These are phyloP conservation scores for Dasyurus viverrinus DNA, from an alignment of 2,113 vertebrate species.

Conservation along the genomic window DNA sequence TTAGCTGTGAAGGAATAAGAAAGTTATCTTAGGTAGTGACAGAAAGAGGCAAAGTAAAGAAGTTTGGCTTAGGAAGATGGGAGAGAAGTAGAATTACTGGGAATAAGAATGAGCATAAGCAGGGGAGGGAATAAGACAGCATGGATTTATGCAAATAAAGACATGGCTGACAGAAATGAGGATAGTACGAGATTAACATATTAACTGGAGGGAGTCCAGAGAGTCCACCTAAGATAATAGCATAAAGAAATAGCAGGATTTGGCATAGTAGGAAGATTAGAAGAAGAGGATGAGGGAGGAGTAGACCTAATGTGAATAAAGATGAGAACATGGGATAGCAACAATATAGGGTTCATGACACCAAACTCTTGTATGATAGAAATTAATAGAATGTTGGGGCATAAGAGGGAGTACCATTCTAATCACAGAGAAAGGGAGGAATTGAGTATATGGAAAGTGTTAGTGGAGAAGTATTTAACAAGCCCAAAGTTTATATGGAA, in stretches of 20 bases:
- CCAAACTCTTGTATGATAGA: background rate
- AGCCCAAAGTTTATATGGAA: background rate
- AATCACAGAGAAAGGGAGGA: background rate
- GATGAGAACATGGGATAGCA: background rate
- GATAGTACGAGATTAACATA: background rate
- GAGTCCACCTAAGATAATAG: background rate
- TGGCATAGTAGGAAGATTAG: background rate
- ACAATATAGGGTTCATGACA: background rate
- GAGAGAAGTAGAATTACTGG: too few species aligned
- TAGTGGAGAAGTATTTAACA: background rate
- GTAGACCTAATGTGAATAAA: background rate
- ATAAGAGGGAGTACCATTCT: background rate
- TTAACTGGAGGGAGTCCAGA: background rate
- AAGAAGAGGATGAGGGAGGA: background rate
- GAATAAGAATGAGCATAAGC: background rate
- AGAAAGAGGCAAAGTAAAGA: background rate
- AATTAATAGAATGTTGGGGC: background rate
- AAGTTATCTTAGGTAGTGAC: background rate
- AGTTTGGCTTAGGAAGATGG: background rate
- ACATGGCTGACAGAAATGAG: background rate
- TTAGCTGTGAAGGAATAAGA: background rate
- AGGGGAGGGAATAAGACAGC: background rate
- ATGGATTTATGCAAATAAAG: background rate
- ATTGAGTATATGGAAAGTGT: background rate
- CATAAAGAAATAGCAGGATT: background rate